Evolutionary conservation across 2,797 vertebrate genomes (phyloP).

Genomic region (Arctocebus calabarensis): DNA sequence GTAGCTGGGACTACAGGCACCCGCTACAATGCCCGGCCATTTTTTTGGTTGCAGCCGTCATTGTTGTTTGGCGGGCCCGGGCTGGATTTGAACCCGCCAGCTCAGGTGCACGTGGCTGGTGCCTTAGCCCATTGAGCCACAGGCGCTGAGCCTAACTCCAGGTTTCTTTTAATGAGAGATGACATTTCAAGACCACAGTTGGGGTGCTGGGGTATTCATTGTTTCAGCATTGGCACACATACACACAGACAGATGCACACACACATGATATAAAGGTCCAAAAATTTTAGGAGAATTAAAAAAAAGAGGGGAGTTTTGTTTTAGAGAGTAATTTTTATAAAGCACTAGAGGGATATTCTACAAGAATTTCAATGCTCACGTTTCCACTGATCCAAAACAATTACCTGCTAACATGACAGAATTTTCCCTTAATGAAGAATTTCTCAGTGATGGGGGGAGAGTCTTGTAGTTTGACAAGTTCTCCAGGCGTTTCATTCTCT

Average conservation of each 20-base stretch:
- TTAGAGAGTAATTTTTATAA: too few species aligned
- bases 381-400: background rate
- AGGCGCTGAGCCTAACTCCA: too few species aligned
- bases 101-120: too few species aligned
- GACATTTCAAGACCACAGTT: background rate
- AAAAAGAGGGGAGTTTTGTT: too few species aligned
- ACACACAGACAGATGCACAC: background rate
- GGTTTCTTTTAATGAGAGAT: background rate
- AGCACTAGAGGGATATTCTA: too few species aligned
- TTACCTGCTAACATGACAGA: background rate
- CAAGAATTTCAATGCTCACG: too few species aligned
- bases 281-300: background rate
- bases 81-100: too few species aligned
- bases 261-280: background rate
- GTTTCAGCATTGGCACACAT: background rate
- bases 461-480: conserved; percentile 17
- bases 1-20: too few species aligned
- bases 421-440: background rate
- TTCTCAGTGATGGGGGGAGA: background rate
- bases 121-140: too few species aligned
- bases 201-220: background rate
- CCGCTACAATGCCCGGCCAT: too few species aligned
- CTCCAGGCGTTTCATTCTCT: background rate
- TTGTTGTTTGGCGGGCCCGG: too few species aligned
- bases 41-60: too few species aligned